Percentiles rank a stretch among this genome's conserved stretches.
Evolutionary conservation across 2,113 vertebrate species (phyloP).

Genomic region (Raphicerus campestris): DNA sequence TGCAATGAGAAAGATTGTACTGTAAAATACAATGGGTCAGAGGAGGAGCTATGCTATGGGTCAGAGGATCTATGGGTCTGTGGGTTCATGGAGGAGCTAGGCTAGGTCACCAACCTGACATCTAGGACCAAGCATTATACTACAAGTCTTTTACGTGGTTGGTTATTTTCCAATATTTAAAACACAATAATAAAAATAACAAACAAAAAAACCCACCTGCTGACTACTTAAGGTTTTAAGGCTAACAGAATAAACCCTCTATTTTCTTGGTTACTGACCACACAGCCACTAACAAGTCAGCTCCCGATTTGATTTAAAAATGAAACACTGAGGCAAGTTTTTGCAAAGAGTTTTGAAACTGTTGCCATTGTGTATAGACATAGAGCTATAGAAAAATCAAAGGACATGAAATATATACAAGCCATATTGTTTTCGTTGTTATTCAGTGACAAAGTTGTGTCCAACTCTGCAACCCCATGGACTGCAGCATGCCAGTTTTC

Average conservation of each 20-base stretch:
- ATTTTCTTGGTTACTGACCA: not conserved
- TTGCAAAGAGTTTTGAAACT: conserved; percentile 4
- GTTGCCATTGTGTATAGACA: not conserved
- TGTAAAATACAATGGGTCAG: not conserved
- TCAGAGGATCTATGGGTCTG: not conserved
- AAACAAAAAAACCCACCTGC: not conserved
- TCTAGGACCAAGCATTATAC: not conserved
- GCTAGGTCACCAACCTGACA: not conserved
- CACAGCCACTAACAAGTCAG: not conserved
- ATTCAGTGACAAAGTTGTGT: not conserved
- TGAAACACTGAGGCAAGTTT: not conserved
- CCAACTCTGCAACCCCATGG: not conserved
- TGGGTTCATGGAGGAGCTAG: not conserved
- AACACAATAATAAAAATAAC: not conserved
- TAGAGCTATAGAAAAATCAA: not conserved
- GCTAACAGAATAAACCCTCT: not conserved
- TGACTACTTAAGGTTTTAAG: not conserved
- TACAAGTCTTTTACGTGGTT: not conserved
- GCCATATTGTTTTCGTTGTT: not conserved
- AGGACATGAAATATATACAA: not conserved
- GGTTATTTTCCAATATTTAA: not conserved
- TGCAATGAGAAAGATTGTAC: not conserved
- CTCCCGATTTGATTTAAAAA: not conserved
- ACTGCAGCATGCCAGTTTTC: not conserved
- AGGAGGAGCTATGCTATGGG: no score